These are phyloP conservation scores for Thripadectes ignobilis DNA, from an alignment of 2,797 vertebrate species.

Conservation along the genomic window DNA sequence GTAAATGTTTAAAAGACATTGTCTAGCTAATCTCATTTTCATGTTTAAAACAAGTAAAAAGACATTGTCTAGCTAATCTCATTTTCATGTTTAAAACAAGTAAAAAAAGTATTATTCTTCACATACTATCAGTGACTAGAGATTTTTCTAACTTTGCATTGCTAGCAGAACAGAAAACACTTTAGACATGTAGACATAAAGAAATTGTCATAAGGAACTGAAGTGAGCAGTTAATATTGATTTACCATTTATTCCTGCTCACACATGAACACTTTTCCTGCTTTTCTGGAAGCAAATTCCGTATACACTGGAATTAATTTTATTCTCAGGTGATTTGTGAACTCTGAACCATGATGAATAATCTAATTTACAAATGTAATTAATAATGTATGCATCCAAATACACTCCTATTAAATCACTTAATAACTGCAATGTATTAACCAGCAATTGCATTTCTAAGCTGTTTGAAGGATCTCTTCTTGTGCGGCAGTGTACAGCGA, in stretches of 20 bases:
- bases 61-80: background rate
- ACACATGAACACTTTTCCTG: background rate
- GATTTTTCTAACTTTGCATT: background rate
- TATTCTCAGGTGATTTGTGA: background rate
- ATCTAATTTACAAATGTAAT: background rate
- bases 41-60: background rate
- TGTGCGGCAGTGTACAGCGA: background rate
- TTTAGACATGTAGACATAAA: background rate
- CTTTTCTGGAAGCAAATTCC: background rate
- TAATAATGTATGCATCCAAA: background rate
- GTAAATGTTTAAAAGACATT: background rate
- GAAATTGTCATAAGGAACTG: background rate
- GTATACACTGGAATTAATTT: background rate
- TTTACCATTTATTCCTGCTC: background rate
- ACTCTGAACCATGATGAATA: background rate
- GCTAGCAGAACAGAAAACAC: background rate
- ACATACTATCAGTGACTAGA: background rate
- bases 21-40: background rate
- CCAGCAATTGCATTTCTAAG: background rate
- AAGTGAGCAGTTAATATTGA: background rate
- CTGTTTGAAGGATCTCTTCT: background rate
- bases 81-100: background rate
- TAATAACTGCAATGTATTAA: background rate
- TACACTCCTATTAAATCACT: background rate
- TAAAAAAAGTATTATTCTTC: background rate